Percentiles rank a stretch among this genome's conserved stretches.
phyloP scores from a whole-genome alignment of 2,113 vertebrate species.

The Pteropus alecto region DNA sequence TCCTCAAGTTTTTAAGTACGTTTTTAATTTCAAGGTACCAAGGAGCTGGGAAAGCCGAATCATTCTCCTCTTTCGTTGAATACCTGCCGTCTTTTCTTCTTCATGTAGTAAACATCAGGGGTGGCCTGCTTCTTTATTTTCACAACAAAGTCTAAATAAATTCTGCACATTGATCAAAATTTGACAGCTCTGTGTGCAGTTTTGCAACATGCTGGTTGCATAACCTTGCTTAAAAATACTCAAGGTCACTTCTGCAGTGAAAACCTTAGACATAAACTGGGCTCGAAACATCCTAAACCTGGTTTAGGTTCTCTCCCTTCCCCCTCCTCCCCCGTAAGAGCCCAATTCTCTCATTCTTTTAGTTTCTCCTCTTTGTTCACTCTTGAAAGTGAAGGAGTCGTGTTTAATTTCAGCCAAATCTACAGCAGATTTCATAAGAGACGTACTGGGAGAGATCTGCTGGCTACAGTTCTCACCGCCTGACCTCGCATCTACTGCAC shows the following conservation, averaged over 20 bases:
- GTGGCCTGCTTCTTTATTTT: background rate
- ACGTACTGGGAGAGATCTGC: background rate
- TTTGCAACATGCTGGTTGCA: background rate
- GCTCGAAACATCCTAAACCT: background rate
- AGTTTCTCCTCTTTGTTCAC: background rate
- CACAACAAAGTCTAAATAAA: conserved; percentile 11
- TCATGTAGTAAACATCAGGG: background rate
- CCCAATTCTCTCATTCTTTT: background rate
- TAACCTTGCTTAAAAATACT: background rate
- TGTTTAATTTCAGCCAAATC: background rate
- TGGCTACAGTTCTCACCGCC: background rate
- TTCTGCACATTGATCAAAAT: background rate
- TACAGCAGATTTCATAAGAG: background rate
- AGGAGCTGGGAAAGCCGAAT: background rate
- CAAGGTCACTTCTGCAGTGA: background rate
- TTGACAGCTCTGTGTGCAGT: background rate
- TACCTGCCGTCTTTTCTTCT: background rate
- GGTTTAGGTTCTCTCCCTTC: background rate
- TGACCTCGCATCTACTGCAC: background rate
- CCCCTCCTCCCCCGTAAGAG: background rate
- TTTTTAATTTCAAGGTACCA: background rate
- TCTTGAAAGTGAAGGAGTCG: background rate
- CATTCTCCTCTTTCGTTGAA: background rate
- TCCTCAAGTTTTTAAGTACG: background rate
- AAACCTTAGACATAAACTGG: background rate